A percentile compares a stretch with the other conserved stretches of the same genome.
phyloP scores from a whole-genome alignment of 2,888 invertebrate genomes.

The Atethmia centrago region DNA sequence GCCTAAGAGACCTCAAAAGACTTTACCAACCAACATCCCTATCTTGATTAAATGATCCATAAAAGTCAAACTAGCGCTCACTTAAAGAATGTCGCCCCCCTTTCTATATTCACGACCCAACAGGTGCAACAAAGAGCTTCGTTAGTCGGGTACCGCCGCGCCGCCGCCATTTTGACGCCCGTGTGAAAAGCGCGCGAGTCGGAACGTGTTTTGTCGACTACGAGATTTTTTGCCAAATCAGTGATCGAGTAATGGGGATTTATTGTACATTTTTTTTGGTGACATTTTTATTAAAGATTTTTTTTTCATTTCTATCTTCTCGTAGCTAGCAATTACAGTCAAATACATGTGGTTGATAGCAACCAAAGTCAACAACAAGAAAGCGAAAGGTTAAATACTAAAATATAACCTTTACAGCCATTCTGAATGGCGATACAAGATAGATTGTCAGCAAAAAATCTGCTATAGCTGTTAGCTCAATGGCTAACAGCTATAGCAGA shows the following conservation, averaged over 20 bases:
- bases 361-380: neutral
- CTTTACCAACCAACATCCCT: constrained; percentile 4
- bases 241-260: constrained; percentile 42
- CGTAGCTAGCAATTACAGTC: neutral
- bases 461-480: no score
- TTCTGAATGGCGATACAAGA: neutral
- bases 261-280: constrained; percentile 18
- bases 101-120: constrained; percentile 65
- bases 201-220: constrained; percentile 65
- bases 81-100: constrained; percentile 55
- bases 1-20: constrained; percentile 5
- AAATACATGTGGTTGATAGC: neutral
- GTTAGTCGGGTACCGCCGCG: constrained; percentile 75
- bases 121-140: constrained; percentile 87
- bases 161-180: constrained; percentile 72
- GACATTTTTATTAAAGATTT: neutral
- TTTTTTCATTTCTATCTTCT: neutral
- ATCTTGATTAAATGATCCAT: constrained; percentile 56
- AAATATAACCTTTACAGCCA: neutral
- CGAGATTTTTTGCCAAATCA: constrained; percentile 51
- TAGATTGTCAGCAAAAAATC: neutral
- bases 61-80: constrained; percentile 52
- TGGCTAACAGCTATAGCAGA: no score
- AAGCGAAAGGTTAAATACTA: neutral
- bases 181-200: constrained; percentile 66